A percentile compares a stretch with the other conserved stretches of the same genome.
These are phyloP conservation scores for Mamestra brassicae DNA, from an alignment of 2,888 invertebrate species.

Conservation along the genomic window DNA sequence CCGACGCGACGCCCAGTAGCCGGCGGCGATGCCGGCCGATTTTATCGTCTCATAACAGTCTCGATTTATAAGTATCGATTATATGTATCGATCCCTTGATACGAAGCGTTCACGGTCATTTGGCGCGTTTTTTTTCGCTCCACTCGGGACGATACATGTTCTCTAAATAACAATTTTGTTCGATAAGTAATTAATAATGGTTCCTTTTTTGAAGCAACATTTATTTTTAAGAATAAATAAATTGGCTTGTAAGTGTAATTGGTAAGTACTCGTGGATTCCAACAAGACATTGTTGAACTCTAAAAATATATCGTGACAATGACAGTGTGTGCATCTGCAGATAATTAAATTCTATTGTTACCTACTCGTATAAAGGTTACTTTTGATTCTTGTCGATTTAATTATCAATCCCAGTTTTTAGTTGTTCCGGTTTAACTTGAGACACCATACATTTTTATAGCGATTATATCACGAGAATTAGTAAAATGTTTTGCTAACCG, in stretches of 20 bases:
- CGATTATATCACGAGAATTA: slow-evolving; percentile 29
- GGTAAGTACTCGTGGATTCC: slow-evolving; percentile 46
- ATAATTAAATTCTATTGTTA: slow-evolving; percentile 56
- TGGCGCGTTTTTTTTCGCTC: slow-evolving; percentile 82
- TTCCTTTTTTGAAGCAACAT: slow-evolving; percentile 62
- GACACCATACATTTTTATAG: slow-evolving; percentile 14
- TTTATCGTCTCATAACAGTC: slow-evolving; percentile 90
- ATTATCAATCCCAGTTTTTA: slow-evolving; percentile 42
- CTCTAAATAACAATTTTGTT: slow-evolving; percentile 79
- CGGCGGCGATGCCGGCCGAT: slow-evolving; percentile 88
- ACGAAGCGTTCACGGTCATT: slow-evolving; percentile 86
- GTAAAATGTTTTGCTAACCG: slow-evolving; percentile 37
- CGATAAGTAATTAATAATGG: slow-evolving; percentile 76
- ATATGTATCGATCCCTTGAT: slow-evolving; percentile 88
- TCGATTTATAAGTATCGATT: slow-evolving; percentile 91
- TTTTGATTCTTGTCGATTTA: slow-evolving; percentile 36
- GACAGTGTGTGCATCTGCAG: slow-evolving; percentile 19
- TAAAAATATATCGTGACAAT: slow-evolving; percentile 25
- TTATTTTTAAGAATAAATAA: slow-evolving; percentile 66
- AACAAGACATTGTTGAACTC: slow-evolving; percentile 44
- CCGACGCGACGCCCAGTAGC: slow-evolving; percentile 86
- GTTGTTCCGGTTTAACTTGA: slow-evolving; percentile 16
- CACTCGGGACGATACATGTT: slow-evolving; percentile 71
- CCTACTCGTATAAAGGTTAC: slow-evolving; percentile 29
- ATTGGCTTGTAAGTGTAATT: slow-evolving; percentile 62